Evolutionary conservation across 2,797 vertebrate genomes (phyloP), one percentile per base, ranked within the genome.

Genomic region (Melanotaenia pygmaea): DNA sequence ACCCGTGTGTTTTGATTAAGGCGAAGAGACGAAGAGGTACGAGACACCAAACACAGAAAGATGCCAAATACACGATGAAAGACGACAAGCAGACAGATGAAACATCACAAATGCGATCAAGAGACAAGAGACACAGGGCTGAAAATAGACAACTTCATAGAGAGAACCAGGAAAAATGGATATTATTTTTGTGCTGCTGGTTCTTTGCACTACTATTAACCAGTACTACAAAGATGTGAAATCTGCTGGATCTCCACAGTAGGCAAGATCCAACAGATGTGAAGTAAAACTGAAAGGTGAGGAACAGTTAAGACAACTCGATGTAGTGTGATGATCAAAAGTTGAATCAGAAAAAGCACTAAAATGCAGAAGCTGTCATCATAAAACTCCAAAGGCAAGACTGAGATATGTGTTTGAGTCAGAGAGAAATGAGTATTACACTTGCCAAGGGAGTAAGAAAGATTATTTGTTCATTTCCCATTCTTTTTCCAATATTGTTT

Each of bases 1-100:
- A 60, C 72, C 72, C 80, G 53, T 75, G 61, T 63, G 76, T 73
- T 67, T 61, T 64, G 69, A 78, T 76, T 64, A 79, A 53, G 43
- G 45, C 59, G 38, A 57, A 67, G 32, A 35, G 22, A 78, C n/a
- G 40, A 51, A 56, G 34, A 47, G 9, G 54, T n/a, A 68, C 0
- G 57, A 63, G 32, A 57, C 1, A 2, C 51, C 9, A 70, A 67
- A 67, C 47, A 53, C 40, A 67, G 13, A n/a, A 51, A n/a, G 28
- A 61, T 57, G 53, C 16, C 53, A 65, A 1, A 56, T 43, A 56
- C 4, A 59, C 2, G 62, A 68, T 26, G 54, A 67, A 51, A 81
- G 18, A 64, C 40, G 26, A 43, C 14, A 34, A 56, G 40, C 14
- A 68, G 35, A 62, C 32, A 53, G 35, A 38, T 10, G 18, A 45